Evolutionary conservation across 2,113 vertebrate genomes (phyloP).

Genomic region (Platichthys stellatus): DNA sequence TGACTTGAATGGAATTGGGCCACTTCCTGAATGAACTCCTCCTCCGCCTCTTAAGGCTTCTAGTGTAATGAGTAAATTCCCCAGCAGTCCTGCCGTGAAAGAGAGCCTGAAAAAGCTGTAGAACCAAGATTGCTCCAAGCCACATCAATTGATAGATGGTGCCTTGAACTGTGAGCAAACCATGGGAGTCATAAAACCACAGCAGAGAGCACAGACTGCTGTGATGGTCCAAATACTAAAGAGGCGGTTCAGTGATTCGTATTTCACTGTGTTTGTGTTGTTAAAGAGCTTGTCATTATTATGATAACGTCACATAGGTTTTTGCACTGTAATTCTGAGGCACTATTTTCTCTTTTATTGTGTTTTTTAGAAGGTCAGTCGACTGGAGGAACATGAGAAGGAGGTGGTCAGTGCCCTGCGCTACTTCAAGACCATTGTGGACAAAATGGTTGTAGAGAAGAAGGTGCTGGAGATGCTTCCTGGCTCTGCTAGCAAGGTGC

Average conservation of each 20-base stretch:
- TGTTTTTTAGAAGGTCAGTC: conserved; percentile 87
- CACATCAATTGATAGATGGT: conserved; percentile 51
- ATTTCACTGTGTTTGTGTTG: neutral
- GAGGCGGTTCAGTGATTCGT: neutral
- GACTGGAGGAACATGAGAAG: conserved; percentile 96
- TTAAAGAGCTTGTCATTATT: neutral
- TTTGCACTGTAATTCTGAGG: neutral
- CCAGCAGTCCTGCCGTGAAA: conserved; percentile 35
- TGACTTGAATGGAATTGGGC: conserved; percentile 44
- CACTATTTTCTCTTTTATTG: neutral
- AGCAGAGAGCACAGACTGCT: conserved; percentile 1
- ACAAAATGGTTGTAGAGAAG: conserved; percentile 97
- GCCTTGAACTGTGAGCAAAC: conserved; percentile 36
- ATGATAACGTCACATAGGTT: neutral
- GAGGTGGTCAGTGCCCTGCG: conserved; percentile 96
- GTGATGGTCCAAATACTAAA: neutral
- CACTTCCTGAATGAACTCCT: conserved; percentile 62
- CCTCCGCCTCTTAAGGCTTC: conserved; percentile 52
- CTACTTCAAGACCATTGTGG: conserved; percentile 99
- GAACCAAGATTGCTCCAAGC: conserved; percentile 36
- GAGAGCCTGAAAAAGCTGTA: conserved; percentile 38
- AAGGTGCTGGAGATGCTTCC: conserved; percentile 98
- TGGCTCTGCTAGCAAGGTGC: conserved; percentile 95
- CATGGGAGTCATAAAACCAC: conserved; percentile 7
- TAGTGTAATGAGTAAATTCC: conserved; percentile 52